Evolutionary conservation across 2,113 vertebrate genomes (phyloP).

Genomic region (Carollia perspicillata): DNA sequence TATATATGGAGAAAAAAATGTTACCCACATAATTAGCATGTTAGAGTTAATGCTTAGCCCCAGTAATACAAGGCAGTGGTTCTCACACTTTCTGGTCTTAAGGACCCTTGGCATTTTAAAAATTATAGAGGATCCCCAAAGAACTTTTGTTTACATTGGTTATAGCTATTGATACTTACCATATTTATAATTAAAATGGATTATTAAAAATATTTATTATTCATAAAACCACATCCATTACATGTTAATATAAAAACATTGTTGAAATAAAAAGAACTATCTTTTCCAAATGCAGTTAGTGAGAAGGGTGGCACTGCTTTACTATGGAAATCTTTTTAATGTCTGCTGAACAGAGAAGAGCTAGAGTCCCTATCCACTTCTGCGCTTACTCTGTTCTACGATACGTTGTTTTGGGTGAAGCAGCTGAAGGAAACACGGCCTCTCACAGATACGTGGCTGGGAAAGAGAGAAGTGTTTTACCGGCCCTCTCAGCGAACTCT

Average conservation of each 20-base stretch:
- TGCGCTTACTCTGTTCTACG: background rate
- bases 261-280: conserved; percentile 11
- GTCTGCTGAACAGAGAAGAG: background rate
- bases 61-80: background rate
- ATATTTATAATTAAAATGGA: conserved; percentile 10
- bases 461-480: background rate
- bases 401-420: background rate
- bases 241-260: background rate
- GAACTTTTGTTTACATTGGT: background rate
- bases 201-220: background rate
- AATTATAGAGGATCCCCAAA: background rate
- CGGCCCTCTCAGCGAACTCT: background rate
- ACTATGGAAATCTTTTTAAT: background rate
- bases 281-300: conserved; percentile 14
- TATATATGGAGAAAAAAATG: conserved; percentile 6
- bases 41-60: background rate
- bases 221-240: background rate
- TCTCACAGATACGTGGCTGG: background rate
- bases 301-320: background rate
- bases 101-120: background rate
- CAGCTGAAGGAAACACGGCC: background rate
- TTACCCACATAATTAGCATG: background rate
- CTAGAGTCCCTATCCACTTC: background rate
- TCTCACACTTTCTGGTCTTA: background rate
- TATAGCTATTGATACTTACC: background rate